Evolutionary conservation across 2,797 vertebrate species (phyloP), one percentile per base, ranked within the genome.

Genomic region (Schizopygopsis pylzovi): DNA sequence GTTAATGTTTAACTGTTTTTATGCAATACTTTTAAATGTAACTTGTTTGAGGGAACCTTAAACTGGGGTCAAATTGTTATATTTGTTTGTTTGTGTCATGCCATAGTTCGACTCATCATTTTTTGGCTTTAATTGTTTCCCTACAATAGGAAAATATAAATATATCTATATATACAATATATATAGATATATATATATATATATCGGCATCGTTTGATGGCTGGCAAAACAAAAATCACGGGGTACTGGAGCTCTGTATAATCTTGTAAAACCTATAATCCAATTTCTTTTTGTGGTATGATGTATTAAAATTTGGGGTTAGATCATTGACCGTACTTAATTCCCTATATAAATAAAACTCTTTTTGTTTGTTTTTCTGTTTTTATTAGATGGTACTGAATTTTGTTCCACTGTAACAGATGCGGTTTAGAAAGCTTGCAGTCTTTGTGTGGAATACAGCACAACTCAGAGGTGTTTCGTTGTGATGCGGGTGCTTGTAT

Each of bases 161-260:
- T 93, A 93, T 93, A 92, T 93, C 92, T 90, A 92, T 88, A 80
- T 41, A 41, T 41, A 41, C 39, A 9, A 87, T 91, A 81, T 85
- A 87, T 83, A 82, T 89, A 33, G 28, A 33, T 33, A 87, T 68
- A 82, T 72, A 85, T 80, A 86, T 87, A 86, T 88, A 86, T 67
- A 63, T 86, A 82, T 92, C 91, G 79, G 91, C 89, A 91, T 89
- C 88, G 89, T 95, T 94, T 96, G 96, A 96, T 97, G 95, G 95
- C 94, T 90, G 94, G 95, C 95, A 94, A 96, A 97, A 97, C 96
- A 96, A 95, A 83, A 96, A 96, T 95, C 94, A 94, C 93, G 94
- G 96, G 96, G 97, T 97, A 97, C 96, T 97, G 95, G 96, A 95
- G 95, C 95, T 95, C 89, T 96, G 96, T 96, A 95, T 96, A 96